These are phyloP conservation scores for Dendrolimus punctatus DNA, from an alignment of 1,140 invertebrate genomes.

Conservation along the genomic window DNA sequence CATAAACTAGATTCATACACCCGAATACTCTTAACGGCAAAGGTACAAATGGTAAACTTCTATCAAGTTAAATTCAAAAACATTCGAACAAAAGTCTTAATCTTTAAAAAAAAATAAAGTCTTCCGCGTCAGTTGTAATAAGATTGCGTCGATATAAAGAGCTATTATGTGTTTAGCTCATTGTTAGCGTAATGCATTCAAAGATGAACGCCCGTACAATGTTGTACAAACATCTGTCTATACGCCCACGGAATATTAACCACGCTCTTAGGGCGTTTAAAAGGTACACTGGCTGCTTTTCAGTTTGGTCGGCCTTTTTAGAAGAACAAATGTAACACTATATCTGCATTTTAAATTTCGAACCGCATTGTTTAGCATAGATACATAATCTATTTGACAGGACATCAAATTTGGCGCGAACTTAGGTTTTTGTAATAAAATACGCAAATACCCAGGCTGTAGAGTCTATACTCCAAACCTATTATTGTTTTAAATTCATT, in stretches of 20 bases:
- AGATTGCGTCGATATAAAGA: slow-evolving; percentile 47
- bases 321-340: slow-evolving; percentile 2
- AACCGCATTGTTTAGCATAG: too few species aligned
- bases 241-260: slow-evolving; percentile 25
- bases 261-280: too few species aligned
- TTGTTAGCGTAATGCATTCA: slow-evolving; percentile 41
- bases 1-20: too few species aligned
- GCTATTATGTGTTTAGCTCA: slow-evolving; percentile 41
- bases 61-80: slow-evolving; percentile 12
- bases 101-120: slow-evolving; percentile 4
- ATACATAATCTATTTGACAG: too few species aligned
- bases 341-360: background rate
- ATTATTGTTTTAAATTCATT: too few species aligned
- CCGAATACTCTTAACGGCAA: too few species aligned
- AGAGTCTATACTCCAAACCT: too few species aligned
- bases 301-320: background rate
- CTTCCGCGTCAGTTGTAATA: slow-evolving; percentile 50
- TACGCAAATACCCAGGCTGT: too few species aligned
- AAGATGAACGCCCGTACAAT: slow-evolving; percentile 16
- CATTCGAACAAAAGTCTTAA: slow-evolving; percentile 1
- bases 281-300: slow-evolving; percentile 3
- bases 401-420: too few species aligned
- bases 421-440: too few species aligned
- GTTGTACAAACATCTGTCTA: slow-evolving; percentile 51
- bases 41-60: too few species aligned